Evolutionary conservation across 2,113 vertebrate species (phyloP), one percentile per base, ranked within the genome.

Genomic region (Chionodraco myersi): DNA sequence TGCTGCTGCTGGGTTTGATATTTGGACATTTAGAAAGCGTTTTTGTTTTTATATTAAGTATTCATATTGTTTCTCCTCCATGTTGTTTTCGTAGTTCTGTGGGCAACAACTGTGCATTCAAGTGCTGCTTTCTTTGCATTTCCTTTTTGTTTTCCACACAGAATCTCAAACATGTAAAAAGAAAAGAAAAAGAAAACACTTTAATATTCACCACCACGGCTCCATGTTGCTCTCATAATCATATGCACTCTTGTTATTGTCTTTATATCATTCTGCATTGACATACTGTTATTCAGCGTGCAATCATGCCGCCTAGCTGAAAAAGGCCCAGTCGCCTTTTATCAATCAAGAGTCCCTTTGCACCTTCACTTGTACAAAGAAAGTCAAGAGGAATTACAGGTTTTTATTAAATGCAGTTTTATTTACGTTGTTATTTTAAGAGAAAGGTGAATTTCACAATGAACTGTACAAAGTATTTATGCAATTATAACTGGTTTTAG

Each of bases 381-480:
- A 52, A 45, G 67, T 64, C 16, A 4, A 52, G 69, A 96, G 94
- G 92, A 95, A 95, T 86, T 80, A 69, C 66, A 63, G 30, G 82
- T 87, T 94, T 94, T 93, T 93, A 92, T 90, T 53, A 65, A 87
- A 91, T 94, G 88, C 81, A 88, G 92, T 91, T 93, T 92, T 96
- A 94, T 93, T 92, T 96, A 94, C 93, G 95, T 96, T 94, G 95
- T 96, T 95, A 93, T 96, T 97, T 97, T 95, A 96, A 93, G 80
- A 77, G 73, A 77, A 94, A 91, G 95, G 89, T 94, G 90, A 85
- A 93, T 97, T 96, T 95, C 96, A 94, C 92, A 78, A 96, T 94
- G 89, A 97, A 96, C 95, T 96, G 96, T 98, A 99, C 96, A 98
- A 97, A 98, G 96, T 98, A 99, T 98, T 99, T 98, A 98, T 98